Evolutionary conservation across 2,888 invertebrate genomes (phyloP).

Genomic region (Leptopterna dolabrata): DNA sequence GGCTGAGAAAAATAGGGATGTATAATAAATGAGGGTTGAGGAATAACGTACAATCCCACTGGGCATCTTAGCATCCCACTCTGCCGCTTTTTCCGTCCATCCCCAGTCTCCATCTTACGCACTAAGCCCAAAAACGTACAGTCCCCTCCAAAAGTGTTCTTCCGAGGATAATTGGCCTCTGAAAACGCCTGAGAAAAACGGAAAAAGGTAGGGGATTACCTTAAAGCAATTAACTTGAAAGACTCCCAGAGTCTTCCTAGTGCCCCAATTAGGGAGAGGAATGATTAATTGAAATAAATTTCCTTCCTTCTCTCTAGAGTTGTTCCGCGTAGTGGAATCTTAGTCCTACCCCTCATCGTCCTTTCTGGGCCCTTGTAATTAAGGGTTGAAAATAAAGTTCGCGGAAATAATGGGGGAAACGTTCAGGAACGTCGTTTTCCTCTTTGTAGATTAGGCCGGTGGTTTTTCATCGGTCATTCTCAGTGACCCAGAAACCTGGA

Average conservation of each 20-base stretch:
- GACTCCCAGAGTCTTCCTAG: constrained; percentile 48
- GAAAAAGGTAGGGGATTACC: constrained; percentile 52
- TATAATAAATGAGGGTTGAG: no score
- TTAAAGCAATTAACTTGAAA: constrained; percentile 54
- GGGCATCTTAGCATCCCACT: no score
- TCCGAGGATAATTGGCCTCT: constrained; percentile 29
- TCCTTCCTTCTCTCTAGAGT: not conserved
- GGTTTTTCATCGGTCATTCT: not conserved
- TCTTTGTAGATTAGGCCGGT: not conserved
- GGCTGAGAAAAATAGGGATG: no score
- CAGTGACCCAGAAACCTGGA: not conserved
- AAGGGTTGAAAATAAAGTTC: constrained; percentile 37
- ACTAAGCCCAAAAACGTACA: not conserved
- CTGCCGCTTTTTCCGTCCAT: no score
- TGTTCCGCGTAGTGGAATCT: not conserved
- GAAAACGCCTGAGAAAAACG: not conserved
- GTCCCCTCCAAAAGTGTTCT: not conserved
- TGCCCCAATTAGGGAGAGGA: constrained; percentile 49
- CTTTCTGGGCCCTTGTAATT: constrained; percentile 41
- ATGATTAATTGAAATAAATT: constrained; percentile 56
- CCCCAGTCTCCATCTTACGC: not conserved
- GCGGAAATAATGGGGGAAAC: constrained; percentile 22
- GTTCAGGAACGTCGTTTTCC: not conserved
- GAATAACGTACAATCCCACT: no score
- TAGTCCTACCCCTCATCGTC: not conserved